Evolutionary conservation across 1,140 invertebrate genomes (phyloP).

Genomic region (Acromyrmex charruanus): DNA sequence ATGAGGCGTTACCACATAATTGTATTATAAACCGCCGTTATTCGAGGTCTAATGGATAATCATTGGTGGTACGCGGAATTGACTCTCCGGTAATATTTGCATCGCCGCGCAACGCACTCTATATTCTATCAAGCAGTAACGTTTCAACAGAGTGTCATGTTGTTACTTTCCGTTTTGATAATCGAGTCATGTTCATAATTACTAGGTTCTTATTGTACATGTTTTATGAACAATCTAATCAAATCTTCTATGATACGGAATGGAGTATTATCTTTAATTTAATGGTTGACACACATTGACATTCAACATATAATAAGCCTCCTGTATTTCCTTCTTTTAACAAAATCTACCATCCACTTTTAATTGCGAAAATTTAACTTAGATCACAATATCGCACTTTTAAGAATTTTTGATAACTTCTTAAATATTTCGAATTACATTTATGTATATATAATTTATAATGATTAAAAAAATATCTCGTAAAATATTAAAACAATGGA

Average conservation of each 20-base stretch:
- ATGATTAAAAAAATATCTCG: not conserved
- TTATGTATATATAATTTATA: not conserved
- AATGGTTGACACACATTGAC: not conserved
- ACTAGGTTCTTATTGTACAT: not conserved
- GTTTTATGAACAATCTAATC: not conserved
- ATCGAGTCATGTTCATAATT: not conserved
- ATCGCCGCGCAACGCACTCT: not conserved
- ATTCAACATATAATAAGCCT: not conserved
- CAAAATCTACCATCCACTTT: not conserved
- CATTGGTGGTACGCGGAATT: constrained; percentile 38
- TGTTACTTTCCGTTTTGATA: not conserved
- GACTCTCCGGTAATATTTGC: constrained; percentile 46
- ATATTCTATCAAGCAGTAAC: not conserved
- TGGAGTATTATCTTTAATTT: not conserved
- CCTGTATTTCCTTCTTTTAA: not conserved
- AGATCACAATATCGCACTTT: not conserved
- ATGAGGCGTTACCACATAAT: constrained; percentile 43
- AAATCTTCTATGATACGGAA: not conserved
- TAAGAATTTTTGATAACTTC: not conserved
- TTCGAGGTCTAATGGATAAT: constrained; percentile 50
- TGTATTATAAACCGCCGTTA: constrained; percentile 55
- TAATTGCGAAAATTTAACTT: not conserved
- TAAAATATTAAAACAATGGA: not conserved
- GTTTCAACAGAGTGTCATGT: not conserved
- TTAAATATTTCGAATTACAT: not conserved